phyloP scores from a whole-genome alignment of 1,140 invertebrate genomes.

The Pentalonia nigronervosa region DNA sequence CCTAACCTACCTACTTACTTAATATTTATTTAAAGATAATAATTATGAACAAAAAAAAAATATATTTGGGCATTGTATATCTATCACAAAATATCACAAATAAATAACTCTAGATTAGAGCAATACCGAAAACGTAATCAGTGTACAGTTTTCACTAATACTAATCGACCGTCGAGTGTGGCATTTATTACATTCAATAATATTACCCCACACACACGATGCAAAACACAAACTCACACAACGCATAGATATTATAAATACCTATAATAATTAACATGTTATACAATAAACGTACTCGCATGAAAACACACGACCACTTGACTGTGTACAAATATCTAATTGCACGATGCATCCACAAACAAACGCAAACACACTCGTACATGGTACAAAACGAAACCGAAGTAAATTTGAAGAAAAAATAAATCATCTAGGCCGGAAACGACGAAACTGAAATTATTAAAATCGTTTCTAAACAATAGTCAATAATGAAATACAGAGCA shows the following conservation, averaged over 20 bases:
- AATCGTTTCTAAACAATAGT: not conserved
- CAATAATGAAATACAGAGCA: not conserved
- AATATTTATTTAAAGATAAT: not conserved
- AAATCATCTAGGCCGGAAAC: not conserved
- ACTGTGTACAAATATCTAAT: not conserved
- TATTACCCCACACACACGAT: not conserved
- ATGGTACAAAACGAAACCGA: not conserved
- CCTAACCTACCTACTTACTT: not conserved
- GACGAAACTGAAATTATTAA: not conserved
- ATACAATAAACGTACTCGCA: not conserved
- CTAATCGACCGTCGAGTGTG: not conserved
- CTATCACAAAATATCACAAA: conserved; percentile 49
- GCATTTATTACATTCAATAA: not conserved
- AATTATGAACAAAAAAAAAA: not conserved
- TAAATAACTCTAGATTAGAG: not conserved
- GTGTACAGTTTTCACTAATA: not conserved
- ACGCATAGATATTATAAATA: not conserved
- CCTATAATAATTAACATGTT: not conserved
- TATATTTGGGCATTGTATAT: not conserved
- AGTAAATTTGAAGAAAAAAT: not conserved
- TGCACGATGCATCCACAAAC: no score
- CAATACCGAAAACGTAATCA: not conserved
- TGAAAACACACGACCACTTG: not conserved
- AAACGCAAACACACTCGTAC: not conserved
- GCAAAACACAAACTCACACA: not conserved